A percentile compares a stretch with the other conserved stretches of the same genome.
These are phyloP conservation scores for Caradrina kadenii DNA, from an alignment of 2,888 invertebrate genomes.

Conservation along the genomic window DNA sequence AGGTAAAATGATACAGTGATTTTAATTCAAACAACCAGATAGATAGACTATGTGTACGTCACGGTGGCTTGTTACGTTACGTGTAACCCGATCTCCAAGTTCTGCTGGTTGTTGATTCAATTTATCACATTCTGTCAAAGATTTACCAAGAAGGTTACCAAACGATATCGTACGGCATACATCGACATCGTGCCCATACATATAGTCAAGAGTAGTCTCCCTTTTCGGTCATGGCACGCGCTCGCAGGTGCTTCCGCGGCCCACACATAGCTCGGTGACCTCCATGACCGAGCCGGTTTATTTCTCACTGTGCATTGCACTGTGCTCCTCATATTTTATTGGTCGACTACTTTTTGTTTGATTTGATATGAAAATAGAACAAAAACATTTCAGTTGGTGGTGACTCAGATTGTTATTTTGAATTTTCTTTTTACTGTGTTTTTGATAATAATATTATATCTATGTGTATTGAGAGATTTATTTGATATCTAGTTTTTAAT, in stretches of 20 bases:
- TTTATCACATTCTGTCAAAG: conserved; percentile 25
- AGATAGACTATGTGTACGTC: not conserved
- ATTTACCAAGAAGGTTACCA: conserved; percentile 36
- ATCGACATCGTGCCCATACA: conserved; percentile 13
- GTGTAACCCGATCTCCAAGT: conserved; percentile 23
- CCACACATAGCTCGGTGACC: conserved; percentile 68
- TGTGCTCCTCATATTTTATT: conserved; percentile 32
- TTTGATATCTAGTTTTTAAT: not conserved
- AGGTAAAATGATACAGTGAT: conserved; percentile 17
- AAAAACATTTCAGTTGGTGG: conserved; percentile 8
- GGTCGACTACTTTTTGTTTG: conserved; percentile 16
- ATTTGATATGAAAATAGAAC: conserved; percentile 9
- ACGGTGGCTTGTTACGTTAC: conserved; percentile 11
- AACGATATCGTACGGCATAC: conserved; percentile 38
- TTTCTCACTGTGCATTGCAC: conserved; percentile 54
- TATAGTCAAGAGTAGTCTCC: conserved; percentile 40
- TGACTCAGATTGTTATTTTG: conserved; percentile 2
- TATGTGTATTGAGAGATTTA: not conserved
- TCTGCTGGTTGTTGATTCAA: conserved; percentile 32
- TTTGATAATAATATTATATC: not conserved
- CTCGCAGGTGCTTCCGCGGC: conserved; percentile 79
- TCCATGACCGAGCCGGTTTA: conserved; percentile 66
- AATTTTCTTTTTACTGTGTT: not conserved
- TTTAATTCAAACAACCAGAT: conserved; percentile 6
- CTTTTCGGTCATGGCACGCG: conserved; percentile 72